phyloP scores from a whole-genome alignment of 2,797 vertebrate species.

The Halcyon smyrnensis region DNA sequence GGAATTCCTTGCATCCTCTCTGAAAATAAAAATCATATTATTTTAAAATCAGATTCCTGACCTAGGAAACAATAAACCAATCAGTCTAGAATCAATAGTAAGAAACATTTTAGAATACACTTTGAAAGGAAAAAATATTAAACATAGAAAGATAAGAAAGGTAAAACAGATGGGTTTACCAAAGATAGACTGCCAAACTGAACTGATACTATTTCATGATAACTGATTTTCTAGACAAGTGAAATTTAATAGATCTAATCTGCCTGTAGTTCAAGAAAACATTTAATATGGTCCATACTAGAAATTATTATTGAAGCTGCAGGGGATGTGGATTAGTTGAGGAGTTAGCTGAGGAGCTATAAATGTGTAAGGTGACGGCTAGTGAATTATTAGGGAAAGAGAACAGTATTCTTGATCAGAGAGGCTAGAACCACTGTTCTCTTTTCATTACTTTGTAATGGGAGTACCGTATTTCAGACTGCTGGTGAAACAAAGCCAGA shows the following conservation, averaged over 20 bases:
- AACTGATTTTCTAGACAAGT: slow-evolving; percentile 27
- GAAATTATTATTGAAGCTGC: slow-evolving; percentile 20
- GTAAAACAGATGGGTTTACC: not conserved
- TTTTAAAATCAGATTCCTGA: not conserved
- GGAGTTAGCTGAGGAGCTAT: not conserved
- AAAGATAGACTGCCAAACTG: not conserved
- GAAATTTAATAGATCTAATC: slow-evolving; percentile 45
- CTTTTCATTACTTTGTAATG: not conserved
- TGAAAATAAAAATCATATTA: not conserved
- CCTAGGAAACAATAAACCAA: not conserved
- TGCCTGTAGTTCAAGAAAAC: not conserved
- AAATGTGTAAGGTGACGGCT: not conserved
- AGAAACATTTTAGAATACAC: not conserved
- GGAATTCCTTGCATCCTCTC: not conserved
- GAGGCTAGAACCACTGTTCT: not conserved
- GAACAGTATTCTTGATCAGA: not conserved
- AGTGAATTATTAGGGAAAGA: not conserved
- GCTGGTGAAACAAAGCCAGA: not conserved
- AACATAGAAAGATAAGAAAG: not conserved
- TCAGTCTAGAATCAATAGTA: not conserved
- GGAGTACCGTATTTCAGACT: not conserved
- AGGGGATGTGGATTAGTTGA: not conserved
- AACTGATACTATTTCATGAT: not conserved
- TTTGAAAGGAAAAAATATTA: not conserved
- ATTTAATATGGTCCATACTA: not conserved